A percentile compares a stretch with the other conserved stretches of the same genome.
These are phyloP conservation scores for Erynnis tages DNA, from an alignment of 2,888 invertebrate species.

Conservation along the genomic window DNA sequence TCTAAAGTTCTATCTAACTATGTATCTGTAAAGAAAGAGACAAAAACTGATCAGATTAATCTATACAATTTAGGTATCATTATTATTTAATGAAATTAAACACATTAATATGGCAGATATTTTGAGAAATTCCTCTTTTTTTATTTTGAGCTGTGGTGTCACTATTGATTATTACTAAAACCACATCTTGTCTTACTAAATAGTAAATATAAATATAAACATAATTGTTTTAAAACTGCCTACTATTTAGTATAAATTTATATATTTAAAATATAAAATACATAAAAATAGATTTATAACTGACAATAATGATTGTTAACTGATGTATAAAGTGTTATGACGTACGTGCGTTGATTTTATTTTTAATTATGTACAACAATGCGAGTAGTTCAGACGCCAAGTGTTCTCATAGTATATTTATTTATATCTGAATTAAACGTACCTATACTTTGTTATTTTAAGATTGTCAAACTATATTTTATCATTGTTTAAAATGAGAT, in stretches of 20 bases:
- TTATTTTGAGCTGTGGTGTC: neutral
- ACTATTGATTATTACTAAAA: constrained; percentile 33
- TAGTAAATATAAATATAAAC: constrained; percentile 61
- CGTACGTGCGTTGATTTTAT: constrained; percentile 70
- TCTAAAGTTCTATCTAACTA: too few species aligned
- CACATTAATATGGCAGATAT: neutral
- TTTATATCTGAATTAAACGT: neutral
- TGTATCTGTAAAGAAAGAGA: too few species aligned
- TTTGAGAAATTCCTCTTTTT: neutral
- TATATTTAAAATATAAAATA: constrained; percentile 78
- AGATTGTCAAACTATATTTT: too few species aligned
- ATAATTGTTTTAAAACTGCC: constrained; percentile 79
- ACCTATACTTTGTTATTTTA: constrained; percentile 14
- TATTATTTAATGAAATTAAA: too few species aligned
- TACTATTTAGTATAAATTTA: constrained; percentile 80
- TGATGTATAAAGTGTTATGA: constrained; percentile 79
- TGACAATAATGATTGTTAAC: constrained; percentile 82
- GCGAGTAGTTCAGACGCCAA: constrained; percentile 62
- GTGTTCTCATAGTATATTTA: constrained; percentile 30
- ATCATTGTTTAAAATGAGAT: too few species aligned
- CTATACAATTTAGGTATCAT: too few species aligned
- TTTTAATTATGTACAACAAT: constrained; percentile 65
- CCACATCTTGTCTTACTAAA: constrained; percentile 58
- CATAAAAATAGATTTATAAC: constrained; percentile 80
- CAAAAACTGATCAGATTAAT: too few species aligned